Evolutionary conservation across 1,140 invertebrate species (phyloP), one percentile per base, ranked within the genome.

Genomic region (Euglossa dilemma): DNA sequence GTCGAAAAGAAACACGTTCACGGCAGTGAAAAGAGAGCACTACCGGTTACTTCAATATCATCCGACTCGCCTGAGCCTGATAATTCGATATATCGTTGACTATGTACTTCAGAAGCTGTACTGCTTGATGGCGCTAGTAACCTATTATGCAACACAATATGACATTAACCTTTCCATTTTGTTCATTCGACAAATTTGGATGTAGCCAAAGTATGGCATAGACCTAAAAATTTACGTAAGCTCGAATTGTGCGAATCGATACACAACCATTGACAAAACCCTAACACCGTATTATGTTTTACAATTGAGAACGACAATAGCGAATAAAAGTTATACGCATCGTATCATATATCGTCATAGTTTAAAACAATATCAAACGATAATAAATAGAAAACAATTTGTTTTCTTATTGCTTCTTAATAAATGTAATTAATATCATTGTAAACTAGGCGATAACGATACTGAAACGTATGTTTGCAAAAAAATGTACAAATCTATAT

Each of bases 31-130:
- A 45, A 72, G 64, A 50, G 74, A 85, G 64, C 25, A 63, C 83
- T 61, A 83, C 87, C 82, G 75, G 85, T 84, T 85, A 89, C 74
- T 77, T 64, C 76, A 66, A 85, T 85, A 85, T 70, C 78, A 57
- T 67, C 23, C 63, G n/a, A 86, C 66, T 84, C 74, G 69, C 63
- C 25, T 23, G 64, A 74, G 63, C 52, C 56, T 69, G 86, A 80
- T 85, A 75, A 73, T 80, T 87, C 74, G 82, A 74, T 75, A 79
- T 67, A 45, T 85, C 28, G n/a, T 52, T 2, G 18, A 28, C 63
- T 56, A 77, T 20, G 73, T 43, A 43, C 4, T 77, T 87, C 23
- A 2, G 0, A 3, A 0, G 0, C 8, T 11, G 3, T 12, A 6
- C 6, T 63, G 25, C 12, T 25, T 23, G 82, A 81, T 87, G 73